Evolutionary conservation across 2,888 invertebrate species (phyloP).

Genomic region (Osmoderma eremita): DNA sequence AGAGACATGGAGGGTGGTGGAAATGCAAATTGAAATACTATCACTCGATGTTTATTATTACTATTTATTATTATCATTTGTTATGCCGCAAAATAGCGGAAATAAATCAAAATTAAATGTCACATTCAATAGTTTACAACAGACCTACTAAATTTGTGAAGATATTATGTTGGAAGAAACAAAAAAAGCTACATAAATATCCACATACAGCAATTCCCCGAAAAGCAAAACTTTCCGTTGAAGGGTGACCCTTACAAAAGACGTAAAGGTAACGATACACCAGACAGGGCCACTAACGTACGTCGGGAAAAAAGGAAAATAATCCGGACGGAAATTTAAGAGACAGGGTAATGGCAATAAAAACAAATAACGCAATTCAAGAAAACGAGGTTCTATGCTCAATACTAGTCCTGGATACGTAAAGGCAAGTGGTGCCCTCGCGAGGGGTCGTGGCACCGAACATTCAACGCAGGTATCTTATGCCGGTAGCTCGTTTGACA

Average conservation of each 20-base stretch:
- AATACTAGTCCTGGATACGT: constrained; percentile 23
- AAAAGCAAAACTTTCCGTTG: neutral
- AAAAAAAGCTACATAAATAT: neutral
- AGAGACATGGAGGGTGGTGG: no score
- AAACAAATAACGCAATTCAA: constrained; percentile 35
- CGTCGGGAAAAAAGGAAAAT: constrained; percentile 12
- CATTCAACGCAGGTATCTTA: constrained; percentile 21
- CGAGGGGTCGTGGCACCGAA: constrained; percentile 6
- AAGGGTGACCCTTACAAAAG: neutral
- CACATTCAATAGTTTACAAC: no score
- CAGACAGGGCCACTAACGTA: neutral
- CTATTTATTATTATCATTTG: no score
- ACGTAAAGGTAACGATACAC: constrained; percentile 6
- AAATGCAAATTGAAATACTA: no score
- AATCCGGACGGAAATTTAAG: constrained; percentile 36
- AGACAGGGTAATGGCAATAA: constrained; percentile 32
- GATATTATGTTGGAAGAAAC: no score
- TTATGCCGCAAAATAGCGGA: no score
- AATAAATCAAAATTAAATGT: no score
- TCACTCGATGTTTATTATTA: no score
- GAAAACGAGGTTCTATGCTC: constrained; percentile 32
- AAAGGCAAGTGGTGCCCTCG: constrained; percentile 21
- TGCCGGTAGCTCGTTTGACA: constrained; percentile 4
- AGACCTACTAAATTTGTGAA: no score
- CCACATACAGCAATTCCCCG: neutral